Base-by-base conservation (phyloP, 2,113 vertebrate genomes). In the Perca flavescens region DNA sequence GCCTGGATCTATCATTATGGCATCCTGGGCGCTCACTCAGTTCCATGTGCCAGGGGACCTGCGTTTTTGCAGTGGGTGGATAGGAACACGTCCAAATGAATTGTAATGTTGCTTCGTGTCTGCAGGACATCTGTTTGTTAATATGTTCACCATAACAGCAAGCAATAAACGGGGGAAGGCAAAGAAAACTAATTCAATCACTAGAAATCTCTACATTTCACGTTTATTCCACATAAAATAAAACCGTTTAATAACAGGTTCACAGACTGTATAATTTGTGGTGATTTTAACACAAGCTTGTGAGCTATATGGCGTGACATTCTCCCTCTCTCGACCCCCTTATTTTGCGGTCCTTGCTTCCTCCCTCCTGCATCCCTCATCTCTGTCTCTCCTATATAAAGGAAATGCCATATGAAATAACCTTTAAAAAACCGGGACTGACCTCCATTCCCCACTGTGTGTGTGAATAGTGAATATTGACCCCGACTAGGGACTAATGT, bases 381-480 rank as follows among this genome's bases (percentile, higher is more conserved):
- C 34, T 64, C 75, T 28, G 28, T 63, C 19, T 56, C 66, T 79
- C 53, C 63, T 62, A 71, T 76, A 80, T 73, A 74, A 87, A 75
- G 46, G 52, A 90, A 89, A 90, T 86, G 81, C 63, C 74, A 70
- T 49, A 80, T n/a, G 69, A 74, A 76, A 69, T 85, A 82, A 91
- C 82, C 88, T 90, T 90, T 88, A 77, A 66, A 71, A 82, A 47
- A 16, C 70, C 50, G 57, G 14, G 47, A 36, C 71, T 69, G 77
- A 86, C 86, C 84, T 77, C 82, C 60, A 22, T 77, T 64, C 86
- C 88, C 83, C 19, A 53, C 77, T 68, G 86, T 87, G 87, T 85
- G 82, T 87, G 65, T 84, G 83, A 88, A 90, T 87, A 36, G 80
- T 74, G 85, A 83, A 77, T 89, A 88, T 90, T 89, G 91, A 86